A percentile compares a stretch with the other conserved stretches of the same genome.
phyloP scores from a whole-genome alignment of 1,140 invertebrate species.

The Diploscapter pachys region DNA sequence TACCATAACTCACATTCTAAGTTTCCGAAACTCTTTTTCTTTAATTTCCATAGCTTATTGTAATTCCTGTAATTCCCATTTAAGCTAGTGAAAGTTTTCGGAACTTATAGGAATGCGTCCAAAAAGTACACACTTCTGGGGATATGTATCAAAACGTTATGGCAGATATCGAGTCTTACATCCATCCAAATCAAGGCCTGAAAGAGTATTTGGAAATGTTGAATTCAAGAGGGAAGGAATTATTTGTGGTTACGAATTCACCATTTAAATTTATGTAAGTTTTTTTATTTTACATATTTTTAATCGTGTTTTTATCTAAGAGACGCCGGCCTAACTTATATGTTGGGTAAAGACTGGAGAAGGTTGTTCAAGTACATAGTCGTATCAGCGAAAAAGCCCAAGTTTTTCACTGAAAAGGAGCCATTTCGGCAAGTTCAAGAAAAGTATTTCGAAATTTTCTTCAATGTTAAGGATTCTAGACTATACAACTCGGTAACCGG shows the following conservation, averaged over 20 bases:
- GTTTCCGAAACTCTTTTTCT: slow-evolving; percentile 12
- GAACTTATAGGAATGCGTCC: slow-evolving; percentile 52
- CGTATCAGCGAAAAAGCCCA: slow-evolving; percentile 87
- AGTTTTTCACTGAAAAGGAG: slow-evolving; percentile 81
- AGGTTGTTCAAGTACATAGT: slow-evolving; percentile 89
- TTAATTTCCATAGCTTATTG: neutral
- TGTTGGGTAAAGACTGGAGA: slow-evolving; percentile 83
- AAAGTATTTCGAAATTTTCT: neutral
- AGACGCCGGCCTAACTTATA: slow-evolving; percentile 82
- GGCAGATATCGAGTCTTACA: slow-evolving; percentile 64
- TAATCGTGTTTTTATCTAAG: slow-evolving; percentile 62
- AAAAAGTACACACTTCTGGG: slow-evolving; percentile 74
- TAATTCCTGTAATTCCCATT: too few relatives aligned
- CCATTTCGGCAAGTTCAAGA: slow-evolving; percentile 70
- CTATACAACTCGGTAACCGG: slow-evolving; percentile 77
- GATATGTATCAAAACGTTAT: slow-evolving; percentile 83
- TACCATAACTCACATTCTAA: slow-evolving; percentile 21
- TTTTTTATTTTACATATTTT: too few relatives aligned
- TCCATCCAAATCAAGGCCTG: slow-evolving; percentile 38
- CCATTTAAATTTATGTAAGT: slow-evolving; percentile 94
- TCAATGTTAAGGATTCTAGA: neutral
- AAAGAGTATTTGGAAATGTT: slow-evolving; percentile 19
- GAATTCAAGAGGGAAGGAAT: slow-evolving; percentile 71
- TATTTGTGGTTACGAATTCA: slow-evolving; percentile 94
- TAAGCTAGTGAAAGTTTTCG: neutral